Conservation (phyloP, 2,888 invertebrate genomes). For the Plebejus melissa region DNA sequence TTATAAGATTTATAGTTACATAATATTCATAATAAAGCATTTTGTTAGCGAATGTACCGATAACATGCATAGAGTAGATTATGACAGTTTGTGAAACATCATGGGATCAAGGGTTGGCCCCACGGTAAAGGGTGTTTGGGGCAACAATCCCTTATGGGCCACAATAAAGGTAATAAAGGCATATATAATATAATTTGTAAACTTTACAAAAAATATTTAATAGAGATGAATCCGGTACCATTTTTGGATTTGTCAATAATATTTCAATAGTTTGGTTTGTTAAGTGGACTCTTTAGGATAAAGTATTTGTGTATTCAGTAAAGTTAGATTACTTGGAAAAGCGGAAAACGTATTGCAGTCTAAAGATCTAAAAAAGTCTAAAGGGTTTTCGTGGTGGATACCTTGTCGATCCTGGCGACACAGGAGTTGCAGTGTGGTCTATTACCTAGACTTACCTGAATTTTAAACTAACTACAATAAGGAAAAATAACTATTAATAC, state of each 20-base stretch:
- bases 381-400: no score
- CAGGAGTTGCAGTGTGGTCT: no score
- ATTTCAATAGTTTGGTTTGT: background rate
- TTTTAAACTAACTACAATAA: no score
- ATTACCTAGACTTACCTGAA: no score
- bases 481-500: no score
- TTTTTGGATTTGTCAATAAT: background rate
- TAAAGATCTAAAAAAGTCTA: no score
- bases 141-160: background rate
- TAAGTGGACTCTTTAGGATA: background rate
- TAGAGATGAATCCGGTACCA: background rate
- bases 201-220: background rate
- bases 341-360: no score
- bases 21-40: conserved; percentile 22
- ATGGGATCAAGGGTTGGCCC: background rate
- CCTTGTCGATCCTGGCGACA: no score
- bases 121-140: conserved; percentile 12
- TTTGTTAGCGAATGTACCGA: conserved; percentile 41
- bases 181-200: conserved; percentile 4
- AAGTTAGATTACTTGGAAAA: no score
- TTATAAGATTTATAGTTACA: no score
- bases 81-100: conserved; percentile 57
- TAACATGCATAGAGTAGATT: conserved; percentile 42
- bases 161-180: background rate
- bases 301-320: background rate